Conservation (phyloP, 2,797 vertebrate genomes). For the Rhinoraja longicauda region DNA sequence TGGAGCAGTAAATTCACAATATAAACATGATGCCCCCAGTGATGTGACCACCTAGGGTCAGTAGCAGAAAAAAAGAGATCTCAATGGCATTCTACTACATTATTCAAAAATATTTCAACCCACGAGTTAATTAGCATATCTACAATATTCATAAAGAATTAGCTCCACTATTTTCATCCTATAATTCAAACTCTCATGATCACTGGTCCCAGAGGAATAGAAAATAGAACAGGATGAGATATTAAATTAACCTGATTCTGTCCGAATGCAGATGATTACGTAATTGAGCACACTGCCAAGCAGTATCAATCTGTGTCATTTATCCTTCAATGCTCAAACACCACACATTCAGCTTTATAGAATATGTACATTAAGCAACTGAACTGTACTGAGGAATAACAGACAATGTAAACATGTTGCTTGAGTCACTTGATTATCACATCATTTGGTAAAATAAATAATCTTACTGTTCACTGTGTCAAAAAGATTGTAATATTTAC, state of each 20-base stretch:
- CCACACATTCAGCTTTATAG: background rate
- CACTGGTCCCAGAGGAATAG: too few relatives aligned
- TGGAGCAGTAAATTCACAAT: background rate
- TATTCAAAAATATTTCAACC: background rate
- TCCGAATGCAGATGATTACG: background rate
- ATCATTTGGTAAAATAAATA: background rate
- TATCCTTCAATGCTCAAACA: background rate
- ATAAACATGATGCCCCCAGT: background rate
- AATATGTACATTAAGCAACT: background rate
- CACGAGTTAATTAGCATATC: background rate
- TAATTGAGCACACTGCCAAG: background rate
- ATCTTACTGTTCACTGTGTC: background rate
- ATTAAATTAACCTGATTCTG: slow-evolving; percentile 20
- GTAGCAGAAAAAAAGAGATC: background rate
- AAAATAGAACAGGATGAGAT: background rate
- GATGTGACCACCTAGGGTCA: background rate
- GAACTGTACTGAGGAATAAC: background rate
- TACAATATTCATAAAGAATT: background rate
- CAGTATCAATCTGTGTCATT: background rate
- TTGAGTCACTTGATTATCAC: too few relatives aligned
- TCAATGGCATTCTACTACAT: background rate
- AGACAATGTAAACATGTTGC: background rate
- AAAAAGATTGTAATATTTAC: background rate
- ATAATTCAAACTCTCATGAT: background rate
- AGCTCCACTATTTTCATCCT: background rate